phyloP scores from a whole-genome alignment of 2,888 invertebrate genomes.

The Eurytoma californica region DNA sequence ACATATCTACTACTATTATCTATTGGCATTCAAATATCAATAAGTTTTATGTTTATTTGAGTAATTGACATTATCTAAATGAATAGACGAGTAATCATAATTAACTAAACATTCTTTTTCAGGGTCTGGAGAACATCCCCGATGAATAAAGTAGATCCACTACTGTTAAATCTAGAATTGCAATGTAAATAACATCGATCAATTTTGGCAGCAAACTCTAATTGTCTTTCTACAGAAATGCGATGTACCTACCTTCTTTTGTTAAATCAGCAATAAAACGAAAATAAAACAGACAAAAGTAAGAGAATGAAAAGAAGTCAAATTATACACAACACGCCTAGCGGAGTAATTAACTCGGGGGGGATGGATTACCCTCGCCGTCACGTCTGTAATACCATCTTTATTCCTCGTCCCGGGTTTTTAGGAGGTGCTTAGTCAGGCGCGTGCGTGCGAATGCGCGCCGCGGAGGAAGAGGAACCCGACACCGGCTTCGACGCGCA shows the following conservation, averaged over 20 bases:
- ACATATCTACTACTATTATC: background rate
- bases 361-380: conserved; percentile 13
- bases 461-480: conserved; percentile 1
- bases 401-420: conserved; percentile 20
- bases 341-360: conserved; percentile 27
- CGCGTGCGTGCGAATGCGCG: background rate
- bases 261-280: conserved; percentile 10
- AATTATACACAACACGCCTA: background rate
- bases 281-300: background rate
- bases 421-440: conserved; percentile 31
- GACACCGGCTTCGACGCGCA: conserved; percentile 17
- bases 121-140: conserved; percentile 59
- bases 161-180: background rate
- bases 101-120: conserved; percentile 30
- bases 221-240: background rate
- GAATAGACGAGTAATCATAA: background rate
- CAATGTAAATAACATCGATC: background rate
- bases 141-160: conserved; percentile 36
- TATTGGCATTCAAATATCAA: background rate
- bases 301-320: background rate
- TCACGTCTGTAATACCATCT: conserved; percentile 43
- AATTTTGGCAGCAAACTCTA: background rate
- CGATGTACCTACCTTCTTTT: background rate
- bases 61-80: background rate
- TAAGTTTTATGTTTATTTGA: no score